These are phyloP conservation scores for Aphelenchoides besseyi DNA, from an alignment of 1,140 invertebrate genomes.

Conservation along the genomic window DNA sequence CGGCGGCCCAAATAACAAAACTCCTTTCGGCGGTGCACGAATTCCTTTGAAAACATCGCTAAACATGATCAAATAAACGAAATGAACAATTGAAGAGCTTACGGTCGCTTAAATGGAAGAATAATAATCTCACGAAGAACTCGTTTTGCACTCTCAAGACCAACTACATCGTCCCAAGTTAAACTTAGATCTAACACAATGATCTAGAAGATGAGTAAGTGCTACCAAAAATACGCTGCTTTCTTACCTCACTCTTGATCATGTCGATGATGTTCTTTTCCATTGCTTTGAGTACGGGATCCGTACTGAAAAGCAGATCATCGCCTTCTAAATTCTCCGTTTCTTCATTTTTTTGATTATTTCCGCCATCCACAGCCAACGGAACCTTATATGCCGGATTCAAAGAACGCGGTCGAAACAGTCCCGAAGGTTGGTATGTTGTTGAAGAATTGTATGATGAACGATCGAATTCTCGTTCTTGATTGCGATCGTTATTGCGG, in stretches of 20 bases:
- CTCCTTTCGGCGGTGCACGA: conserved; percentile 81
- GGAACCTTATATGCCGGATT: too few species aligned
- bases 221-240: conserved; percentile 71
- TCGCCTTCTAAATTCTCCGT: too few species aligned
- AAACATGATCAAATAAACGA: conserved; percentile 24
- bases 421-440: too few species aligned
- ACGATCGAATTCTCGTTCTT: too few species aligned
- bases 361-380: too few species aligned
- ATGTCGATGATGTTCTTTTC: conserved; percentile 77
- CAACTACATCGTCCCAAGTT: conserved; percentile 86
- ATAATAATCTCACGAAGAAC: conserved; percentile 96
- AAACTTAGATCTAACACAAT: conserved; percentile 66
- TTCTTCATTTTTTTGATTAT: too few species aligned
- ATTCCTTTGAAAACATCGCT: conserved; percentile 82
- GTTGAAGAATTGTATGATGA: too few species aligned
- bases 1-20: conserved; percentile 90
- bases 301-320: conserved; percentile 16
- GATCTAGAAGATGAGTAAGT: not conserved
- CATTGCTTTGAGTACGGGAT: conserved; percentile 63
- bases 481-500: too few species aligned
- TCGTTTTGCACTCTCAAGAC: conserved; percentile 76
- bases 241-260: conserved; percentile 68
- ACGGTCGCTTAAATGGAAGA: conserved; percentile 85
- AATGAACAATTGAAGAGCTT: conserved; percentile 62
- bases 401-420: too few species aligned